Conservation (phyloP, 2,113 vertebrate species). For the Alces alces region DNA sequence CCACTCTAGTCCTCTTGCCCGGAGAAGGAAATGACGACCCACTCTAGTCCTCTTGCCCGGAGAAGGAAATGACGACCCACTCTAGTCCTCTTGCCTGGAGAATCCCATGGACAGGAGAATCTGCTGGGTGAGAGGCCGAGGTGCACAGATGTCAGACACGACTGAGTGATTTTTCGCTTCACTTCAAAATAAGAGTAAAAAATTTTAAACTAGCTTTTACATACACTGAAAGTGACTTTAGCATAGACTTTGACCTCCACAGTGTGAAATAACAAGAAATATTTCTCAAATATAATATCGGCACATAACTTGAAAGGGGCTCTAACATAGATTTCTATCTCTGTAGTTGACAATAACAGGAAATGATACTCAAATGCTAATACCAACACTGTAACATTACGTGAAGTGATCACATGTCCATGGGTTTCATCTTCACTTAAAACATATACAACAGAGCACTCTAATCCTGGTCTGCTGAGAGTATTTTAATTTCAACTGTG, state of each 20-base stretch:
- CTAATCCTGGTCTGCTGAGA: neutral
- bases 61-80: neutral
- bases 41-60: no score
- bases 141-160: fast-evolving
- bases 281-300: neutral
- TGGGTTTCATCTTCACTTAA: neutral
- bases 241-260: neutral
- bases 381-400: neutral
- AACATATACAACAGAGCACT: neutral
- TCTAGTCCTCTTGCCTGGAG: neutral
- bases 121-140: neutral
- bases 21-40: neutral
- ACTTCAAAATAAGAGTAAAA: neutral
- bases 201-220: neutral
- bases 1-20: neutral
- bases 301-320: neutral
- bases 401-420: neutral
- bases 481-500: neutral
- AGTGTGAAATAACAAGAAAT: neutral
- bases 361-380: neutral
- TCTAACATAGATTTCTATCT: neutral
- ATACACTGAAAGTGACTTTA: neutral
- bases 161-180: neutral
- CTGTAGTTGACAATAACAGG: neutral
- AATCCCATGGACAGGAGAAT: neutral